Base-by-base conservation (phyloP, 2,888 invertebrate species). In the Cerceris ruficornis region DNA sequence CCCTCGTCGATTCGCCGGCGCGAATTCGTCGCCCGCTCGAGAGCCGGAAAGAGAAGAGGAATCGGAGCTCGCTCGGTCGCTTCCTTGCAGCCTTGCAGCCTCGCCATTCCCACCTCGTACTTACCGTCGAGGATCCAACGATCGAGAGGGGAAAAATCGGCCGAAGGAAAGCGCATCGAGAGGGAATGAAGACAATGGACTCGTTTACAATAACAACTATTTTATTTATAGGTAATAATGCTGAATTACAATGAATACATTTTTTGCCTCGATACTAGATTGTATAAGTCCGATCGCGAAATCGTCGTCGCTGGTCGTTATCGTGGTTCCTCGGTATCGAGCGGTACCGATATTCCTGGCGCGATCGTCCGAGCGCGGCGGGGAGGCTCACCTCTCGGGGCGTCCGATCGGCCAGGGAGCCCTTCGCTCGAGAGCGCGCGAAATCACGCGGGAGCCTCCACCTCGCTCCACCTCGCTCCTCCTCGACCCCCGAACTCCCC, bases 161-260 rank as follows among this genome's bases (percentile, higher is more conserved):
- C 39, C 9, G 6, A n/a, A 7, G 39, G 17, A 13, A 17, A 8
- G 57, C 15, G n/a, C 13, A n/a, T 7, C n/a, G 11, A 4, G 42
- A 15, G 13, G n/a, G 15, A 0, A 11, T n/a, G 13, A 9, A 7
- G 39, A 28, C n/a, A 7, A 50, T 50, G n/a, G 11, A 46, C 17
- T 43, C 9, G 13, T 50, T 64, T 92, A 92, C 92, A 92, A 92
- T 92, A 92, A 92, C 92, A 92, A 92, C 92, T 92, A 92, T 92
- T 28, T 92, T 92, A 92, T 92, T 92, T 90, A 92, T 92, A 92
- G 89, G 90, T 92, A 92, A 90, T 92, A 92, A 92, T 92, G 92
- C 90, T 92, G 92, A 92, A 92, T 92, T 92, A 92, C 92, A 92
- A 84, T 91, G 92, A 92, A 91, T 92, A 92, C 90, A 91, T 91